Percentiles rank a stretch among this genome's conserved stretches.
phyloP scores from a whole-genome alignment of 2,113 vertebrate genomes.

The Aramus guarauna region DNA sequence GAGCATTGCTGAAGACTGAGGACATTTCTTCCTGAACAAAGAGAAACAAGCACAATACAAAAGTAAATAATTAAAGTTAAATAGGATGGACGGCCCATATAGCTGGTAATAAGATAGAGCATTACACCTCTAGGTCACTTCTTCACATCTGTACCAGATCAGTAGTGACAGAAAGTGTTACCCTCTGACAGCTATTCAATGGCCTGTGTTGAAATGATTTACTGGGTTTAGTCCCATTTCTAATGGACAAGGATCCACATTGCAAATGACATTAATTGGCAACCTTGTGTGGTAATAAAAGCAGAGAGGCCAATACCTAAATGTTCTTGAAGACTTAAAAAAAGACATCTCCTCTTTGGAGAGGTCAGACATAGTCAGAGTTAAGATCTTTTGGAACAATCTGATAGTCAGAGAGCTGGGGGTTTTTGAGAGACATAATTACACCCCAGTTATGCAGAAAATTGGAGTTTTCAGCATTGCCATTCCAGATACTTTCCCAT shows the following conservation, averaged over 20 bases:
- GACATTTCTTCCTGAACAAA: not conserved
- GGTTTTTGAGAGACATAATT: not conserved
- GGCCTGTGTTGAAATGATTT: not conserved
- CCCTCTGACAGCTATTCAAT: not conserved
- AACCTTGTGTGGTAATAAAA: not conserved
- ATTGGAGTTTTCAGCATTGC: not conserved
- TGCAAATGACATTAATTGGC: not conserved
- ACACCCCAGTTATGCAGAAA: not conserved
- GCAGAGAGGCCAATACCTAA: not conserved
- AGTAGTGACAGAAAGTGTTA: not conserved
- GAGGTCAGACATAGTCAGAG: not conserved
- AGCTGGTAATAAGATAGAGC: not conserved
- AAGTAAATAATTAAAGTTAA: slow-evolving; percentile 8
- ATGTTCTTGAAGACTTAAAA: not conserved
- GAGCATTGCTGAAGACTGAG: not conserved
- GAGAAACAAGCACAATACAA: not conserved
- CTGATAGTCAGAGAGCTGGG: not conserved
- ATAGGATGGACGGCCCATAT: not conserved
- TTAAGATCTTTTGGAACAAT: not conserved
- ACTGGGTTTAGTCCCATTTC: not conserved
- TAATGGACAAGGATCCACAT: not conserved
- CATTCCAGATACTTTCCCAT: not conserved
- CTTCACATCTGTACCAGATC: not conserved
- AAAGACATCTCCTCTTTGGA: not conserved
- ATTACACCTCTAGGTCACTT: not conserved